phyloP scores from a whole-genome alignment of 2,888 invertebrate genomes.

The Pyrrhia umbra region DNA sequence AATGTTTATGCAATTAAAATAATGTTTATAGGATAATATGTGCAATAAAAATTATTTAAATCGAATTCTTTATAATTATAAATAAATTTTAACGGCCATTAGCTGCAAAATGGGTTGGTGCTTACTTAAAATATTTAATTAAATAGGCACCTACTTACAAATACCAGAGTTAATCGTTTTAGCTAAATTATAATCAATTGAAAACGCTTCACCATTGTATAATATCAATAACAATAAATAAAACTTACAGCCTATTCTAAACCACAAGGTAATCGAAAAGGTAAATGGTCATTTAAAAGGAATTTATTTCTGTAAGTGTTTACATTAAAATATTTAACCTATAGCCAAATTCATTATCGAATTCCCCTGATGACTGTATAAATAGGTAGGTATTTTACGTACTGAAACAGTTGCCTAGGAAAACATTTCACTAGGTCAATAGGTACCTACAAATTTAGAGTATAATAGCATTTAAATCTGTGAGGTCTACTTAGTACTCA shows the following conservation, averaged over 20 bases:
- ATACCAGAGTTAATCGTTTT: slow-evolving; percentile 17
- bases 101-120: slow-evolving; percentile 20
- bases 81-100: slow-evolving; percentile 23
- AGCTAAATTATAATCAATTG: slow-evolving; percentile 18
- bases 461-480: slow-evolving; percentile 62
- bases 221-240: slow-evolving; percentile 39
- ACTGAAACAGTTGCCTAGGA: background rate
- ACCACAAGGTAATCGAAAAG: slow-evolving; percentile 10
- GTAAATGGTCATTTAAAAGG: background rate
- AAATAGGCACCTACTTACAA: slow-evolving; percentile 17
- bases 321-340: slow-evolving; percentile 38
- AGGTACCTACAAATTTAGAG: slow-evolving; percentile 14
- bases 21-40: slow-evolving; percentile 23
- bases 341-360: slow-evolving; percentile 30
- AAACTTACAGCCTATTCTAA: slow-evolving; percentile 1
- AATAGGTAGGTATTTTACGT: background rate
- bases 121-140: slow-evolving; percentile 24
- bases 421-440: slow-evolving; percentile 39
- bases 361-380: slow-evolving; percentile 10
- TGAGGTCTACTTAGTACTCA: slow-evolving; percentile 86
- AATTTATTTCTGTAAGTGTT: slow-evolving; percentile 32
- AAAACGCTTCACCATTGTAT: slow-evolving; percentile 17
- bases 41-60: slow-evolving; percentile 30
- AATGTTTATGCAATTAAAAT: slow-evolving; percentile 28
- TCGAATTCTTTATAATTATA: slow-evolving; percentile 35